phyloP scores from a whole-genome alignment of 2,797 vertebrate genomes.

The Pseudomugil tenellus region DNA sequence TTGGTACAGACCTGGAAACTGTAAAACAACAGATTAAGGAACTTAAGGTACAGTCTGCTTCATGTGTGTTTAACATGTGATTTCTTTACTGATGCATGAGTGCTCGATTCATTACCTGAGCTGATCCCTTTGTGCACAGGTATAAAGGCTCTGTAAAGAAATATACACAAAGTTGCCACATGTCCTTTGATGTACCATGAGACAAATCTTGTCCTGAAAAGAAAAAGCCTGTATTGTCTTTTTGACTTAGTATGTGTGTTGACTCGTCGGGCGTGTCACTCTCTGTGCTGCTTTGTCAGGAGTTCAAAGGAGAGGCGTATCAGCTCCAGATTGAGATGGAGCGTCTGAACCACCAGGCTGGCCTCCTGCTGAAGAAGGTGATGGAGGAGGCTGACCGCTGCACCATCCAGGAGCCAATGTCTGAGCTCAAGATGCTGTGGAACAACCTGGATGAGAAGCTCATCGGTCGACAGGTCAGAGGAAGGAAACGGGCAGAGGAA shows the following conservation, averaged over 20 bases:
- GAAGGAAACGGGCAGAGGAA: not conserved
- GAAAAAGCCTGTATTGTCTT: slow-evolving; percentile 22
- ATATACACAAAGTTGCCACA: slow-evolving; percentile 7
- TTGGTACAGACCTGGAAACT: slow-evolving; percentile 97
- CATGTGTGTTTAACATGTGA: slow-evolving; percentile 4
- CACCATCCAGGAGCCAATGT: slow-evolving; percentile 92
- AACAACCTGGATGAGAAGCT: slow-evolving; percentile 92
- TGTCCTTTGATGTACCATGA: slow-evolving; percentile 48
- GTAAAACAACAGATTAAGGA: slow-evolving; percentile 98
- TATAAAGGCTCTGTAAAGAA: slow-evolving; percentile 30
- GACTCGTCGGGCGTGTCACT: slow-evolving; percentile 43
- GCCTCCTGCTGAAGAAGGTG: slow-evolving; percentile 93
- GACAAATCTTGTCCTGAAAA: slow-evolving; percentile 33
- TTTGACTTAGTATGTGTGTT: slow-evolving; percentile 43
- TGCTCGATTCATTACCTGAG: slow-evolving; percentile 45
- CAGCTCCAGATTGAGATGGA: slow-evolving; percentile 99
- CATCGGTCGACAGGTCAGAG: slow-evolving; percentile 91
- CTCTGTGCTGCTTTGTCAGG: slow-evolving; percentile 74
- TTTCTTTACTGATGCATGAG: slow-evolving; percentile 32
- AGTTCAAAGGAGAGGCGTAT: slow-evolving; percentile 95
- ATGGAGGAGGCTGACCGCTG: slow-evolving; percentile 88
- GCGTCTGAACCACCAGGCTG: slow-evolving; percentile 93
- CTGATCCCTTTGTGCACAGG: slow-evolving; percentile 17
- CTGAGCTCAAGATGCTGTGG: slow-evolving; percentile 93
- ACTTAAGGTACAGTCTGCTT: slow-evolving; percentile 88